Evolutionary conservation across 1,140 invertebrate genomes (phyloP).

Genomic region (Micrasema minimum): DNA sequence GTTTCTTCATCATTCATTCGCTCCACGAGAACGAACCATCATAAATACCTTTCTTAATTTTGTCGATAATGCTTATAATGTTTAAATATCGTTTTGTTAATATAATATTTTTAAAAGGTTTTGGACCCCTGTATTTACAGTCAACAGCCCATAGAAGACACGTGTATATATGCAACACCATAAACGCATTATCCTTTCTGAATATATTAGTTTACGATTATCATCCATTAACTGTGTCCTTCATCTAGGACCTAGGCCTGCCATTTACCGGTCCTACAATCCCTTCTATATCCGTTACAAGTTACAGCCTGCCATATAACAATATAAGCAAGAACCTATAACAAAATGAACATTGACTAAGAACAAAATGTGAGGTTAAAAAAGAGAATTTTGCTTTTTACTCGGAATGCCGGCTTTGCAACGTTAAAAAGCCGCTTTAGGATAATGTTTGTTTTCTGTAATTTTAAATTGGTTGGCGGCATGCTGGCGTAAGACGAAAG

Average conservation of each 20-base stretch:
- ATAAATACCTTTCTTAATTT: no score
- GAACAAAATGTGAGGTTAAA: constrained; percentile 4
- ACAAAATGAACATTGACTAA: not conserved
- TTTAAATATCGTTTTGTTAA: no score
- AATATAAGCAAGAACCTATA: no score
- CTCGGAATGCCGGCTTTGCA: not conserved
- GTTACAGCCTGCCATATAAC: no score
- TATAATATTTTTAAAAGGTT: no score
- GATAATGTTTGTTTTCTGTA: constrained; percentile 1
- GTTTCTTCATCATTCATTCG: no score
- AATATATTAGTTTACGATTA: constrained; percentile 32
- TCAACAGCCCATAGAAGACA: not conserved
- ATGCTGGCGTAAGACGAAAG: not conserved
- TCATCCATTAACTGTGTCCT: constrained; percentile 23
- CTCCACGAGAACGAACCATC: no score
- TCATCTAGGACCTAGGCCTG: constrained; percentile 7
- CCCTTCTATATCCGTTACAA: constrained; percentile 16
- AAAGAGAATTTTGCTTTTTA: constrained; percentile 7
- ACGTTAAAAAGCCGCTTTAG: not conserved
- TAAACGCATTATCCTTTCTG: constrained; percentile 34
- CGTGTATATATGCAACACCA: constrained; percentile 11
- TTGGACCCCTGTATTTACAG: not conserved
- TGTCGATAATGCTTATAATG: no score
- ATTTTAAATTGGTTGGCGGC: not conserved
- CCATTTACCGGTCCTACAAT: not conserved